Conservation (phyloP, 2,888 invertebrate genomes). For the Noctua comes region DNA sequence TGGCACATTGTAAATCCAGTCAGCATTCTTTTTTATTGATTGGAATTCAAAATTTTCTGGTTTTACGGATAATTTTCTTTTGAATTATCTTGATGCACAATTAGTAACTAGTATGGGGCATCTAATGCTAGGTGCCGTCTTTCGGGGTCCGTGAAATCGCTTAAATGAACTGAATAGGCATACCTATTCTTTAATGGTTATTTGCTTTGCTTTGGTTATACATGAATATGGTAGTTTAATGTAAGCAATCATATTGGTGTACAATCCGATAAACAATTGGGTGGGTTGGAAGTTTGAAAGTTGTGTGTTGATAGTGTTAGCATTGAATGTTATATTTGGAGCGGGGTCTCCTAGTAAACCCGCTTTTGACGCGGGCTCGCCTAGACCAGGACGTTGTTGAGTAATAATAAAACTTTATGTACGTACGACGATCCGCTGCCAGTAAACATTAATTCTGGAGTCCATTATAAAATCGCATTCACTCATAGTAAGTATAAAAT, state of each 20-base stretch:
- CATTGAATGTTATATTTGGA: conserved; percentile 71
- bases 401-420: conserved; percentile 74
- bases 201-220: conserved; percentile 46
- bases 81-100: conserved; percentile 24
- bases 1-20: conserved; percentile 7
- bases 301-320: conserved; percentile 69
- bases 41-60: conserved; percentile 24
- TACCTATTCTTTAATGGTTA: conserved; percentile 65
- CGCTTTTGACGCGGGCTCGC: conserved; percentile 76
- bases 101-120: conserved; percentile 28
- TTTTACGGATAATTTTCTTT: conserved; percentile 18
- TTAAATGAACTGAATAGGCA: conserved; percentile 65
- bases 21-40: conserved; percentile 11
- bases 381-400: conserved; percentile 72
- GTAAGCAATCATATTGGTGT: conserved; percentile 39
- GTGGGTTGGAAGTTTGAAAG: conserved; percentile 52
- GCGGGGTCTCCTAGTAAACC: conserved; percentile 72
- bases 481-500: conserved; percentile 63
- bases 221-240: conserved; percentile 39
- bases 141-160: conserved; percentile 61
- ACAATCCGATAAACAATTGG: conserved; percentile 36
- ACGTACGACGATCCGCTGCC: conserved; percentile 76
- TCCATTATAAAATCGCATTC: conserved; percentile 65
- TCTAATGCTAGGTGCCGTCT: conserved; percentile 37
- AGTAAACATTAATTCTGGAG: conserved; percentile 66